Evolutionary conservation across 2,888 invertebrate genomes (phyloP).

Genomic region (Nomada hirtipes): DNA sequence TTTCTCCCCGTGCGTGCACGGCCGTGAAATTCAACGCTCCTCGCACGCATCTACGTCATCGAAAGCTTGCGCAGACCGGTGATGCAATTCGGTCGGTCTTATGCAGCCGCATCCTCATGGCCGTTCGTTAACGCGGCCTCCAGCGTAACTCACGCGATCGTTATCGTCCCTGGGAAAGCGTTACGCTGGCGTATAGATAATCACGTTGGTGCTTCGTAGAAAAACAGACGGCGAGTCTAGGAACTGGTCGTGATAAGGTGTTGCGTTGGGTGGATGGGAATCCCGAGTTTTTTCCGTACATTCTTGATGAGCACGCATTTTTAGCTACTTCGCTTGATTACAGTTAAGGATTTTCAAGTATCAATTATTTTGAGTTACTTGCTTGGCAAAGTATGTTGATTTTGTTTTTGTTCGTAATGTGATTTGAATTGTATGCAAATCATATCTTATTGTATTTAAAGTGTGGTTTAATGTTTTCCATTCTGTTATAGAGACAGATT

Average conservation of each 20-base stretch:
- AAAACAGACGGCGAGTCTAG: conserved; percentile 21
- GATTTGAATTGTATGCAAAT: no score
- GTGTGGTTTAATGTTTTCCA: no score
- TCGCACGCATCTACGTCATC: conserved; percentile 52
- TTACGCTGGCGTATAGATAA: conserved; percentile 45
- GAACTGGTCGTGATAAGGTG: conserved; percentile 1
- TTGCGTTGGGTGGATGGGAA: background rate
- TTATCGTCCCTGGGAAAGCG: conserved; percentile 68
- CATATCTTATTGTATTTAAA: no score
- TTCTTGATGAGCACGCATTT: background rate
- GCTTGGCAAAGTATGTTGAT: no score
- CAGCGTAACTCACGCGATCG: conserved; percentile 62
- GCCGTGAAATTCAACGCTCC: conserved; percentile 48
- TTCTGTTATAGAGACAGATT: no score
- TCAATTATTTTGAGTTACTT: no score
- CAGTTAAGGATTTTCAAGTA: no score
- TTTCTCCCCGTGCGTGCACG: background rate
- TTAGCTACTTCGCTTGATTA: no score
- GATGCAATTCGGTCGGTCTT: conserved; percentile 58
- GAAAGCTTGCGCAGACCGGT: conserved; percentile 20
- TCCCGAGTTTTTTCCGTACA: background rate
- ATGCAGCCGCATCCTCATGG: conserved; percentile 35
- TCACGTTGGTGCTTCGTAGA: background rate
- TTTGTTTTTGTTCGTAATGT: no score
- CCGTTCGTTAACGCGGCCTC: conserved; percentile 64